A percentile compares a stretch with the other conserved stretches of the same genome.
These are phyloP conservation scores for Drosophila guanche DNA, from an alignment of 1,140 invertebrate species.

Conservation along the genomic window DNA sequence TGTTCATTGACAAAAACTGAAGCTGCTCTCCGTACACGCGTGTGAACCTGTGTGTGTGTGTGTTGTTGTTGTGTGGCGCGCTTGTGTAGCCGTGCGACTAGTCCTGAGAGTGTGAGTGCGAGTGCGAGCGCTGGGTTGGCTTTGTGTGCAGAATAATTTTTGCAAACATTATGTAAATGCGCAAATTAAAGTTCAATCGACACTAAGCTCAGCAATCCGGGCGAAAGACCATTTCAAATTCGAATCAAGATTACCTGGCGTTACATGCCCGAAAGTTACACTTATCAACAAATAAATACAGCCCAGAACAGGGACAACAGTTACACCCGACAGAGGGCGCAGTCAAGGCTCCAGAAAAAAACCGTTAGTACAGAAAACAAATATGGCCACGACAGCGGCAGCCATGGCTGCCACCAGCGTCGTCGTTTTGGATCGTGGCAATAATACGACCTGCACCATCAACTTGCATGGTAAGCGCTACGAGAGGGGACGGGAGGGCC, in stretches of 20 bases:
- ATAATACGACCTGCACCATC: conserved; percentile 97
- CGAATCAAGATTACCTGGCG: conserved; percentile 44
- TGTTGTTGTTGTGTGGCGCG: neutral
- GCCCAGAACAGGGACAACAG: conserved; percentile 3
- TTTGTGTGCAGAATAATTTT: conserved; percentile 73
- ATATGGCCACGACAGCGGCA: conserved; percentile 72
- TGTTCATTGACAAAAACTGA: conserved; percentile 83
- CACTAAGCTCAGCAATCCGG: conserved; percentile 15
- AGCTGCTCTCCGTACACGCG: conserved; percentile 55
- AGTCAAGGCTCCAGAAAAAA: conserved; percentile 31
- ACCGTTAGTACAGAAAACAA: conserved; percentile 57
- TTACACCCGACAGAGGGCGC: conserved; percentile 21
- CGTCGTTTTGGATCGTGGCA: conserved; percentile 95
- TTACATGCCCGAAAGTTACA: conserved; percentile 39
- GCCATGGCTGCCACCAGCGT: conserved; percentile 95
- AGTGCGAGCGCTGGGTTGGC: conserved; percentile 42
- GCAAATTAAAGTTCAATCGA: conserved; percentile 70
- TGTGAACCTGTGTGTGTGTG: conserved; percentile 45
- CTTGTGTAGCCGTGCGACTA: conserved; percentile 36
- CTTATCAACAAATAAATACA: conserved; percentile 28
- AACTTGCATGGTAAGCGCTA: conserved; percentile 93
- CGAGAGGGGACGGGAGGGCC: neutral
- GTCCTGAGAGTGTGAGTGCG: conserved; percentile 7
- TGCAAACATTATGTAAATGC: conserved; percentile 70
- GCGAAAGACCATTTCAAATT: conserved; percentile 9